Evolutionary conservation across 2,797 vertebrate genomes (phyloP).

Genomic region (Psittacula derbiana): DNA sequence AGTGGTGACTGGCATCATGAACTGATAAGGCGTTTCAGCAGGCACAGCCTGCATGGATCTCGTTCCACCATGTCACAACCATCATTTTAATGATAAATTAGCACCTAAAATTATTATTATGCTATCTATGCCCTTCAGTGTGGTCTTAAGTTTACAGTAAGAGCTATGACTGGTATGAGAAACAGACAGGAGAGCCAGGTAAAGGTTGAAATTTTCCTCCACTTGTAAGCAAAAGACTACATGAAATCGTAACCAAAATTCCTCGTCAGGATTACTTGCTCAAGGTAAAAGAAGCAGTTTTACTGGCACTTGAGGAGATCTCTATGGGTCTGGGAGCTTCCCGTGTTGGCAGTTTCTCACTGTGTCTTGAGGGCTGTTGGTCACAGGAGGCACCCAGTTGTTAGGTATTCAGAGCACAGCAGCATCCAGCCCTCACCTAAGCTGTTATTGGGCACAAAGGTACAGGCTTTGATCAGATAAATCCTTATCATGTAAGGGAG

Average conservation of each 20-base stretch:
- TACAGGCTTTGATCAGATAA: not conserved
- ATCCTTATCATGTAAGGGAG: not conserved
- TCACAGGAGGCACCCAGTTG: not conserved
- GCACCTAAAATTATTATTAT: not conserved
- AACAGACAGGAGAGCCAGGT: not conserved
- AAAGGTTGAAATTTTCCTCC: not conserved
- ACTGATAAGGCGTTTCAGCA: not conserved
- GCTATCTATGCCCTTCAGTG: not conserved
- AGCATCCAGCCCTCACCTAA: not conserved
- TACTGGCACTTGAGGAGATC: not conserved
- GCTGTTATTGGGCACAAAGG: not conserved
- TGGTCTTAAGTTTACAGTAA: not conserved
- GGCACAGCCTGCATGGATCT: not conserved
- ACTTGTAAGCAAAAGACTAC: not conserved
- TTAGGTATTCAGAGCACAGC: not conserved
- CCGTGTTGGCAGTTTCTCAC: not conserved
- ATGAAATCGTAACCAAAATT: not conserved
- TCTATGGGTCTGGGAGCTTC: not conserved
- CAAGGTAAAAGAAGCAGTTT: not conserved
- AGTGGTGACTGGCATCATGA: not conserved
- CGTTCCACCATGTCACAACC: not conserved
- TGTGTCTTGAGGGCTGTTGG: not conserved
- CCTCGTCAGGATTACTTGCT: not conserved
- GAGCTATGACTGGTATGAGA: not conserved
- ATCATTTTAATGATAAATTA: not conserved